phyloP scores from a whole-genome alignment of 2,797 vertebrate genomes.

The Thunnus albacares region DNA sequence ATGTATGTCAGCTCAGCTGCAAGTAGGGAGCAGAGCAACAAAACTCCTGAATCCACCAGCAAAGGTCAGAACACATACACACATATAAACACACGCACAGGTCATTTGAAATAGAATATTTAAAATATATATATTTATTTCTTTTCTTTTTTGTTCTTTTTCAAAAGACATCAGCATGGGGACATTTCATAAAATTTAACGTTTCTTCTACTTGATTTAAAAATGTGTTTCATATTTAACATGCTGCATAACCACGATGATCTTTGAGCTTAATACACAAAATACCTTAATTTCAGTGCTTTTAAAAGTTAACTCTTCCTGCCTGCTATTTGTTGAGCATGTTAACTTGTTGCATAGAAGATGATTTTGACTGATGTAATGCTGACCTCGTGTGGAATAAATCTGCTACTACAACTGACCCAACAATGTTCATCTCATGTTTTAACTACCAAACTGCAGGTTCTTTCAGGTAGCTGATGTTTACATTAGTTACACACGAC shows the following conservation, averaged over 20 bases:
- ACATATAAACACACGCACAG: conserved; percentile 9
- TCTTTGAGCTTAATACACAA: neutral
- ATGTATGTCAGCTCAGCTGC: conserved; percentile 56
- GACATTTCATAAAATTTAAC: neutral
- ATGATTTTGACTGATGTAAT: neutral
- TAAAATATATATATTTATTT: no score
- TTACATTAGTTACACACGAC: neutral
- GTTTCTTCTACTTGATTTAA: neutral
- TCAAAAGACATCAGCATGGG: no score
- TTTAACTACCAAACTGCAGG: neutral
- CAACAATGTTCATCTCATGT: neutral
- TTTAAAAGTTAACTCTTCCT: neutral
- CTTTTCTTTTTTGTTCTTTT: no score
- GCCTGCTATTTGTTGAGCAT: neutral
- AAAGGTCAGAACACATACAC: conserved; percentile 69
- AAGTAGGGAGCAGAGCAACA: conserved; percentile 61
- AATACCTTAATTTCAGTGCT: neutral
- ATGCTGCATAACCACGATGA: neutral
- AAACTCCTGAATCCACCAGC: conserved; percentile 59
- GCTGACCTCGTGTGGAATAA: conserved; percentile 49
- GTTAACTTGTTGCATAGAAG: neutral
- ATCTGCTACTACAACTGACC: conserved; percentile 22
- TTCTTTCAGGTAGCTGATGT: neutral
- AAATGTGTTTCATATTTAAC: neutral
- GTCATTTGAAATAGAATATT: neutral